Evolutionary conservation across 2,797 vertebrate genomes (phyloP).

Genomic region (Eulemur mongoz): DNA sequence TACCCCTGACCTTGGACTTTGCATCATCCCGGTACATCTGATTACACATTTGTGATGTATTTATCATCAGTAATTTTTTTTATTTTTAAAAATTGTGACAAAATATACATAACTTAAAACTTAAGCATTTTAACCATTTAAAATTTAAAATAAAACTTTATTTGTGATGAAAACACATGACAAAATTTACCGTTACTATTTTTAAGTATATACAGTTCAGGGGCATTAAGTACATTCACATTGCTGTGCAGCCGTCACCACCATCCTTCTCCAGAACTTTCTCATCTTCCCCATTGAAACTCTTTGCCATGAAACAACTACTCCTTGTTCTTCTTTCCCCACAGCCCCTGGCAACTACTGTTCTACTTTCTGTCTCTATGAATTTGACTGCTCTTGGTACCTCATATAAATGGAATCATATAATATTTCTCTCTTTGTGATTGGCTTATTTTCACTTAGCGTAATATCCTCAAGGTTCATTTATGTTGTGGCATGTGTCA

Average conservation of each 20-base stretch:
- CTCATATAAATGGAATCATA: not conserved
- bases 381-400: not conserved
- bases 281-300: not conserved
- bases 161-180: slow-evolving; percentile 3
- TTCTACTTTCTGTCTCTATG: not conserved
- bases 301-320: not conserved
- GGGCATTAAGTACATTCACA: not conserved
- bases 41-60: not conserved
- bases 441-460: not conserved
- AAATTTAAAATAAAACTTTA: not conserved
- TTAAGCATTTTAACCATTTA: not conserved
- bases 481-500: not conserved
- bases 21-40: not conserved
- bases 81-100: not conserved
- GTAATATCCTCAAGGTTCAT: not conserved
- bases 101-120: not conserved
- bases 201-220: not conserved
- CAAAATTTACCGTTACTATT: not conserved
- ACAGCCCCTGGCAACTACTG: not conserved
- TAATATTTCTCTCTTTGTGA: not conserved
- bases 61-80: not conserved
- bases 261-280: not conserved
- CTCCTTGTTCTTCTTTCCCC: not conserved
- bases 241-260: not conserved
- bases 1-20: not conserved